Percentiles rank a stretch among this genome's conserved stretches.
Evolutionary conservation across 2,797 vertebrate species (phyloP).

Genomic region (Macropus fuliginosus): DNA sequence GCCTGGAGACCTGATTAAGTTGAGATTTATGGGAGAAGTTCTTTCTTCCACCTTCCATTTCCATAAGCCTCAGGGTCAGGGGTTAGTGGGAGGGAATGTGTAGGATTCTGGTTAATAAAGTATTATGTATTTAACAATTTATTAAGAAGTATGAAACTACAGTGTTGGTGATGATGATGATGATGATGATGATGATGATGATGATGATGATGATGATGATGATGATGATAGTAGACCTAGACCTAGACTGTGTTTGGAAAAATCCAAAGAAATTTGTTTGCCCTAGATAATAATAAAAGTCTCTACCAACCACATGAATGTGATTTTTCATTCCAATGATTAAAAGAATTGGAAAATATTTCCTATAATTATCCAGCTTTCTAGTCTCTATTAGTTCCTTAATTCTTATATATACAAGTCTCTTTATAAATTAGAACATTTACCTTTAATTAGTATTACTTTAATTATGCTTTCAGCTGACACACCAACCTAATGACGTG

Average conservation of each 20-base stretch:
- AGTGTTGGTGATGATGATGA: background rate
- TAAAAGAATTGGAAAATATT: slow-evolving; percentile 49
- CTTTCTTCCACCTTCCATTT: background rate
- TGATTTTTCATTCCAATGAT: slow-evolving; percentile 42
- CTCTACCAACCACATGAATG: background rate
- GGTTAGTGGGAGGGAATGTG: no score
- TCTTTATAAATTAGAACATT: slow-evolving; percentile 15
- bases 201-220: background rate
- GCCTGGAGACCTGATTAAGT: background rate
- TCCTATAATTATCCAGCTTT: slow-evolving; percentile 18
- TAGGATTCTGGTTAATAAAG: no score
- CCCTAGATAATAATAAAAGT: background rate
- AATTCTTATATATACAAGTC: background rate
- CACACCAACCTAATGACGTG: slow-evolving; percentile 24
- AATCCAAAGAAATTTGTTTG: background rate
- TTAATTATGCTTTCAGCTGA: background rate
- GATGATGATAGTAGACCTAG: background rate
- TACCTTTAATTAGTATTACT: slow-evolving; percentile 3
- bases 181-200: background rate
- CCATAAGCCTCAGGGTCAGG: no score
- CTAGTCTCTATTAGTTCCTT: background rate
- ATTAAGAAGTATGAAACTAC: no score
- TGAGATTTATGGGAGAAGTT: background rate
- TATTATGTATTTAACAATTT: no score
- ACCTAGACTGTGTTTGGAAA: background rate